Evolutionary conservation across 2,888 invertebrate genomes (phyloP).

Genomic region (Subacronicta megacephala): DNA sequence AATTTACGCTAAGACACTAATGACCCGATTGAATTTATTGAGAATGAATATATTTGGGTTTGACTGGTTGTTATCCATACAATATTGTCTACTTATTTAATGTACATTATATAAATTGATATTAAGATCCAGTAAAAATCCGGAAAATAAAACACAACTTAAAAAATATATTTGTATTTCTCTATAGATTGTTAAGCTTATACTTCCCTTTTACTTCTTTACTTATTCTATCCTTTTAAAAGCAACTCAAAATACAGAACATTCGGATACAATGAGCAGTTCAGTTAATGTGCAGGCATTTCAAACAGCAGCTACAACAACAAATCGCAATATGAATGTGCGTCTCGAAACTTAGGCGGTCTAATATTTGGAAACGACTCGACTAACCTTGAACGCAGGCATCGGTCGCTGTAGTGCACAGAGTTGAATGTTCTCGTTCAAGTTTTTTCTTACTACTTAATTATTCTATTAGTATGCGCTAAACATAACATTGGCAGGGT

Average conservation of each 20-base stretch:
- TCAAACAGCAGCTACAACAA: not conserved
- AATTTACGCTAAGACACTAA: conserved; percentile 26
- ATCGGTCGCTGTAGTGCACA: conserved; percentile 54
- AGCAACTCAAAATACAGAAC: not conserved
- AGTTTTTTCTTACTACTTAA: conserved; percentile 59
- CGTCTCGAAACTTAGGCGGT: conserved; percentile 8
- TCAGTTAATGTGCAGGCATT: not conserved
- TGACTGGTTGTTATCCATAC: conserved; percentile 18
- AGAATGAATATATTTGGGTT: conserved; percentile 31
- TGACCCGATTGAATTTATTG: conserved; percentile 41
- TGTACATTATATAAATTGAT: too few relatives aligned
- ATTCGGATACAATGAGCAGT: too few relatives aligned
- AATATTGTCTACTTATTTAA: conserved; percentile 11
- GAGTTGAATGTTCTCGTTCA: conserved; percentile 59
- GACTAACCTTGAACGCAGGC: conserved; percentile 57
- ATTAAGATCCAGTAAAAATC: too few relatives aligned
- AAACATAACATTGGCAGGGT: conserved; percentile 50
- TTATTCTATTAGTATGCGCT: conserved; percentile 68
- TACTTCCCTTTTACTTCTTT: too few relatives aligned
- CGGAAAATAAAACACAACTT: too few relatives aligned
- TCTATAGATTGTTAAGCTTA: not conserved
- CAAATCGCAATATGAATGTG: conserved; percentile 26
- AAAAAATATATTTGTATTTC: too few relatives aligned
- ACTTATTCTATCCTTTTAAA: not conserved
- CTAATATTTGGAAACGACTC: conserved; percentile 46